These are phyloP conservation scores for Chamaetylas fuelleborni DNA, from an alignment of 2,113 vertebrate species.

Conservation along the genomic window DNA sequence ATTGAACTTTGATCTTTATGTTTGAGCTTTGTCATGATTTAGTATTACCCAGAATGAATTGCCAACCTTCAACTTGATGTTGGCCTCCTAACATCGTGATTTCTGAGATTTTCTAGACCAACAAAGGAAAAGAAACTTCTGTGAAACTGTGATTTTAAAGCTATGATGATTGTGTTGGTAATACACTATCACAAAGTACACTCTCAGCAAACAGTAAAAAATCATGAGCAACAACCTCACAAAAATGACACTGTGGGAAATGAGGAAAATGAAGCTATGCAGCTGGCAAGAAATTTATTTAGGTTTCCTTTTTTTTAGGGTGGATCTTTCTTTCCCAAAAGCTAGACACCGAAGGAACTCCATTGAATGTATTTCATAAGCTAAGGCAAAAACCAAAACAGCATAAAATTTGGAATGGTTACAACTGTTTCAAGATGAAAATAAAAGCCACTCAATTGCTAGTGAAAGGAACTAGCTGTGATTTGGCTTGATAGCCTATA, in stretches of 20 bases:
- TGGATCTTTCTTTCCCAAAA: constrained; percentile 5
- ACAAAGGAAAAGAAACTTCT: neutral
- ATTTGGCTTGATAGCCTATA: constrained; percentile 50
- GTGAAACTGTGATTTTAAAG: constrained; percentile 51
- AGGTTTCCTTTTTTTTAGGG: neutral
- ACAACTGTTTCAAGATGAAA: constrained; percentile 33
- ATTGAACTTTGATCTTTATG: constrained; percentile 72
- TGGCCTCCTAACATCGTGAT: constrained; percentile 62
- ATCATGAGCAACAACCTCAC: neutral
- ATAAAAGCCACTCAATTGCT: constrained; percentile 53
- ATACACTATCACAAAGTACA: constrained; percentile 32
- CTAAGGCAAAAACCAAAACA: constrained; percentile 42
- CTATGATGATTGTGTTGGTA: constrained; percentile 44
- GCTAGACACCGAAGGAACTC: neutral
- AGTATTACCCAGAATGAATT: constrained; percentile 72
- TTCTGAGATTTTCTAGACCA: constrained; percentile 53
- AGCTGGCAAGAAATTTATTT: constrained; percentile 49
- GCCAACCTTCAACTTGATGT: constrained; percentile 69
- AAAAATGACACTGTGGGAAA: constrained; percentile 30
- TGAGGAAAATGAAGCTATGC: constrained; percentile 19
- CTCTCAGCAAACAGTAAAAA: constrained; percentile 49
- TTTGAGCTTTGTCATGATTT: constrained; percentile 75
- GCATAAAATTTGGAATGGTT: constrained; percentile 37
- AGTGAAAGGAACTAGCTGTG: constrained; percentile 49
- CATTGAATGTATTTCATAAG: constrained; percentile 18